Evolutionary conservation across 2,888 invertebrate species (phyloP).

Genomic region (Chymomyza amoena): DNA sequence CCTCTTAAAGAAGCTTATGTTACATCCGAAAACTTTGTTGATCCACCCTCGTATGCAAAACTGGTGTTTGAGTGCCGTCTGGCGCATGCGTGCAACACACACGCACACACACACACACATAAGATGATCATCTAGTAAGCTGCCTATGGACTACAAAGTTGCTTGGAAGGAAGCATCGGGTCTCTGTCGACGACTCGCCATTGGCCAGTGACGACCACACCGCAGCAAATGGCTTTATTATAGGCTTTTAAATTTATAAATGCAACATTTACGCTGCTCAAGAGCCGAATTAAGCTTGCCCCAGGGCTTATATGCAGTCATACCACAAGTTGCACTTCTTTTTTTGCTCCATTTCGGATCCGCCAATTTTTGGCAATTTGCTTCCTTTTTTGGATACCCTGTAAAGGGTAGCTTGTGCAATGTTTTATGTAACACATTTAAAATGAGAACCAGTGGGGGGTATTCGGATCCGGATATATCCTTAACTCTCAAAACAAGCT

Average conservation of each 20-base stretch:
- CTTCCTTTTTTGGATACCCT: background rate
- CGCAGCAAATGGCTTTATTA: constrained; percentile 67
- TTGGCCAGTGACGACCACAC: constrained; percentile 43
- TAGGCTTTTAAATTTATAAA: constrained; percentile 71
- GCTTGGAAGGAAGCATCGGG: background rate
- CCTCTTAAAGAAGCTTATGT: too few relatives aligned
- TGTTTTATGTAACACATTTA: too few relatives aligned
- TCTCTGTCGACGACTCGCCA: constrained; percentile 15
- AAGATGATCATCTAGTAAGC: constrained; percentile 2
- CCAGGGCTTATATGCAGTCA: constrained; percentile 13
- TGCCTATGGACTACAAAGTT: constrained; percentile 14
- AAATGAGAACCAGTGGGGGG: too few relatives aligned
- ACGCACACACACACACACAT: background rate
- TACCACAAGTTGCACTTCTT: background rate
- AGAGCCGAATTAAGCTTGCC: constrained; percentile 44
- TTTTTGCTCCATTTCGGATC: background rate
- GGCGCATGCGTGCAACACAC: constrained; percentile 36
- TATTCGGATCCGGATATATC: too few relatives aligned
- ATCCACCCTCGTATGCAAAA: constrained; percentile 14
- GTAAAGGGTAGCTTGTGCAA: too few relatives aligned
- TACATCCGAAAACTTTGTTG: constrained; percentile 1
- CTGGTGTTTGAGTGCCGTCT: constrained; percentile 27
- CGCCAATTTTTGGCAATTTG: background rate
- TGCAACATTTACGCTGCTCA: constrained; percentile 65
- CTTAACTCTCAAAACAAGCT: too few relatives aligned